Evolutionary conservation across 2,888 invertebrate species (phyloP).

Genomic region (Thymelicus sylvestris): DNA sequence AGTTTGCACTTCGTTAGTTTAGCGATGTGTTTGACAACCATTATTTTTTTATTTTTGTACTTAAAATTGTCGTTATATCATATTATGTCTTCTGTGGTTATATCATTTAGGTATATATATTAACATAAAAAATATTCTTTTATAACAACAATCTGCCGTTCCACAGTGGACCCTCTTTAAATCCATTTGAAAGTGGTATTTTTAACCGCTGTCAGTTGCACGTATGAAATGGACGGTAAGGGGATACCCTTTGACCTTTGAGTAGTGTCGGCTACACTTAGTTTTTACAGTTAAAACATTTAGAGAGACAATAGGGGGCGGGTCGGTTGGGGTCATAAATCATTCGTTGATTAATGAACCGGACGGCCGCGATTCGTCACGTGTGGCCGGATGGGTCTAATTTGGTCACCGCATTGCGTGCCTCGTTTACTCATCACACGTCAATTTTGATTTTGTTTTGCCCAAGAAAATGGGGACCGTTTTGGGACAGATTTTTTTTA

Average conservation of each 20-base stretch:
- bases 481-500: too few species aligned
- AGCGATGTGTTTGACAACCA: neutral
- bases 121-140: too few species aligned
- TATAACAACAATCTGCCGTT: neutral
- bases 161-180: neutral
- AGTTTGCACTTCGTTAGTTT: neutral
- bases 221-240: neutral
- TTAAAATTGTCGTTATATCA: too few species aligned
- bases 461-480: too few species aligned
- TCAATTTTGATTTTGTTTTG: too few species aligned
- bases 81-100: too few species aligned
- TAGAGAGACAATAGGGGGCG: slow-evolving; percentile 48
- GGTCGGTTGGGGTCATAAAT: slow-evolving; percentile 68
- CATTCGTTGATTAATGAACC: slow-evolving; percentile 75
- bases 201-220: slow-evolving; percentile 15
- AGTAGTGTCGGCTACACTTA: slow-evolving; percentile 32
- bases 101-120: too few species aligned
- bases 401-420: slow-evolving; percentile 33
- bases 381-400: slow-evolving; percentile 36
- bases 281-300: slow-evolving; percentile 33
- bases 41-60: neutral
- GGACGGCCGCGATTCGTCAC: slow-evolving; percentile 40
- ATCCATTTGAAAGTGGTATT: slow-evolving; percentile 8
- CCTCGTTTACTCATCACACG: neutral
- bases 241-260: slow-evolving; percentile 11